Evolutionary conservation across 2,797 vertebrate genomes (phyloP), one percentile per base, ranked within the genome.

Genomic region (Graptemys geographica): DNA sequence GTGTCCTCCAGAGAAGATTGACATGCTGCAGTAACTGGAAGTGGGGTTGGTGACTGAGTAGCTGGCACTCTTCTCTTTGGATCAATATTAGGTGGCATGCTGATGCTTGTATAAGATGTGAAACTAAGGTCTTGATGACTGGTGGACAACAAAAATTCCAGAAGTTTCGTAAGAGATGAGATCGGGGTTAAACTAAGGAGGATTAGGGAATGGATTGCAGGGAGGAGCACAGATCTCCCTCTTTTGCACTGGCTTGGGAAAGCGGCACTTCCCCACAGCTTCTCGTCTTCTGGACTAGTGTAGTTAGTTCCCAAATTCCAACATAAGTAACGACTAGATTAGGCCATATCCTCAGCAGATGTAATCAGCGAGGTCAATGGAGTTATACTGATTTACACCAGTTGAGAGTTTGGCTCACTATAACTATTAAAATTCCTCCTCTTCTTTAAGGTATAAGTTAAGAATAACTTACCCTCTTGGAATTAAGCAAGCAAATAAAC

Each of bases 311-410:
- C 47, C 3, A 2, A 4, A 65, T 79, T 78, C 31, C 86, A 52
- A 4, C 31, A 6, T 1, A 1, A 8, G 11, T 56, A 44, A 55
- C 3, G 3, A 31, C 47, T 47, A 33, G 62, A 33, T 16, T 28
- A 5, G 3, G 0, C 33, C 1, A 0, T 0, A 0, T 4, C 27
- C 44, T 47, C 74, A 78, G 4, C 25, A 76, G 8, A 6, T 18
- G 19, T 88, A 31, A 6, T 11, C 28, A 72, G 49, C 0, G 1
- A 87, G 81, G 11, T 80, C 12, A 33, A 21, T 28, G 47, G 11
- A 80, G 33, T 28, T 47, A 28, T 8, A 25, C 1, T 93, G 18
- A 57, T 81, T 57, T 41, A 78, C 1, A 49, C 4, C 25, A 16
- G 4, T 41, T 76, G 25, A 76, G 74, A 76, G 12, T 16, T 27